phyloP scores from a whole-genome alignment of 2,113 vertebrate genomes.

The Plestiodon gilberti region DNA sequence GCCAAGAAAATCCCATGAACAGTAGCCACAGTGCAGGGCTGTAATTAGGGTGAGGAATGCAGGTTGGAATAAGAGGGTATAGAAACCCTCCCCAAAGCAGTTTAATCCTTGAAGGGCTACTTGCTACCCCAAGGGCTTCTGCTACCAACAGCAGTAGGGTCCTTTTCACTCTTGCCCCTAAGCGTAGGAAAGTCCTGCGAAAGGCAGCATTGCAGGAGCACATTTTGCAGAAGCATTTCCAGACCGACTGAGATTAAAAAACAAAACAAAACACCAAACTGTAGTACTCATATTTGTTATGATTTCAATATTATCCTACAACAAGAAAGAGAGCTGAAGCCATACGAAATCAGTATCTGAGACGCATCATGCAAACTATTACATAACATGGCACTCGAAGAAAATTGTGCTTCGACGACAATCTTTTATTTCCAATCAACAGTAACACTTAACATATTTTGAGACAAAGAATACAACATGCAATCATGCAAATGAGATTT shows the following conservation, averaged over 20 bases:
- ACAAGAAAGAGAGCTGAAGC: slow-evolving; percentile 13
- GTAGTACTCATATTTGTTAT: background rate
- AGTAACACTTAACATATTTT: slow-evolving; percentile 19
- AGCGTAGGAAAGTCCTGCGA: too few species aligned
- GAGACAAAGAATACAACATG: background rate
- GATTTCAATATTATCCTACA: slow-evolving; percentile 34
- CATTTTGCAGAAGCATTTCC: background rate
- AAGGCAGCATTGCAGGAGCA: background rate
- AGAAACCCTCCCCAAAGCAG: too few species aligned
- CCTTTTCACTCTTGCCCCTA: too few species aligned
- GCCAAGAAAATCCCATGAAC: too few species aligned
- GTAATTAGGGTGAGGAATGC: too few species aligned
- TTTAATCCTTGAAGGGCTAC: too few species aligned
- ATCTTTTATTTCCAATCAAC: slow-evolving; percentile 12
- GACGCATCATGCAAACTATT: slow-evolving; percentile 35
- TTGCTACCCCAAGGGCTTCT: too few species aligned
- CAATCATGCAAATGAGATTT: slow-evolving; percentile 49
- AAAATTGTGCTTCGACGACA: slow-evolving; percentile 26
- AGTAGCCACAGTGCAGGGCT: too few species aligned
- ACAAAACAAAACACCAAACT: background rate
- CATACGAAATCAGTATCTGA: slow-evolving; percentile 32
- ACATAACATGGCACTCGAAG: slow-evolving; percentile 40
- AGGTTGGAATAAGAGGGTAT: too few species aligned
- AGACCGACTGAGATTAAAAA: background rate
- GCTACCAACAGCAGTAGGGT: too few species aligned